Conservation (phyloP, 1,140 invertebrate genomes). For the Archivesica marissinica region DNA sequence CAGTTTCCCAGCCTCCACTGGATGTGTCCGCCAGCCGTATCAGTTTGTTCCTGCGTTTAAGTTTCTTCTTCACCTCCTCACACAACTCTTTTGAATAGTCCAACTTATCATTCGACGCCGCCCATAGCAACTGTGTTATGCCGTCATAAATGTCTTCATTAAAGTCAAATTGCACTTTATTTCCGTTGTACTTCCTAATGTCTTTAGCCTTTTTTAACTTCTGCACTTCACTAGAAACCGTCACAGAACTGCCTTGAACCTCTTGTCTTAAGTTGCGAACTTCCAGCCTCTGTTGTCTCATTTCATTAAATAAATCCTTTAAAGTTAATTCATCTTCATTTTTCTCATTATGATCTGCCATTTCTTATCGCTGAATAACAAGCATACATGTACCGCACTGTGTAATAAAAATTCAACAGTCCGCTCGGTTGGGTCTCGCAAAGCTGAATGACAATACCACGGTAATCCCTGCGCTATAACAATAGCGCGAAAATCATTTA, state of each 20-base stretch:
- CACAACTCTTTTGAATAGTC: not conserved
- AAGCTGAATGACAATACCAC: slow-evolving; percentile 1
- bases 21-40: not conserved
- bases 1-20: slow-evolving; percentile 8
- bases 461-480: not conserved
- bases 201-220: not conserved
- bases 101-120: not conserved
- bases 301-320: not conserved
- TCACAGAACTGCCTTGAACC: not conserved
- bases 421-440: not conserved
- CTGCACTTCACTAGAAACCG: not conserved
- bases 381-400: too few species aligned
- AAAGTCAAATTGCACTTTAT: not conserved
- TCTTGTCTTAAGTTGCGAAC: not conserved
- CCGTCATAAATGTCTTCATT: not conserved
- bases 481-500: not conserved
- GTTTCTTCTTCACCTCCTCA: too few species aligned
- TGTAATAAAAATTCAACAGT: slow-evolving; percentile 1
- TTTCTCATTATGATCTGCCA: too few species aligned
- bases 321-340: too few species aligned
- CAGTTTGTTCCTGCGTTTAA: not conserved
- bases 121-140: not conserved
- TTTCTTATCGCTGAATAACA: too few species aligned
- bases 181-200: not conserved
- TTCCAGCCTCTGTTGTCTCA: not conserved